Evolutionary conservation across 2,888 invertebrate species (phyloP).

Genomic region (Ochropleura leucogaster): DNA sequence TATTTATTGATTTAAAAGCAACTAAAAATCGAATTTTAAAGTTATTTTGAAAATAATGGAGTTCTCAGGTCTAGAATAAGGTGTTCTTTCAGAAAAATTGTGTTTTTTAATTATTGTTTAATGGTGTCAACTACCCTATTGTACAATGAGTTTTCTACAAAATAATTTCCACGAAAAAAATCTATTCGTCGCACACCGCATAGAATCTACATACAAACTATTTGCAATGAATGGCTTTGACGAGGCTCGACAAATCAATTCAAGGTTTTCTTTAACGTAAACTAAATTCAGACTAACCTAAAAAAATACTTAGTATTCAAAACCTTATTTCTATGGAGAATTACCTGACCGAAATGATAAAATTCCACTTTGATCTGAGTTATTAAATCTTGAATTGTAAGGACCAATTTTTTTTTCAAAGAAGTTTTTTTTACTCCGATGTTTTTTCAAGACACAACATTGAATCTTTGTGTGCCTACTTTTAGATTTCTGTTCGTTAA

Average conservation of each 20-base stretch:
- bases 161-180: neutral
- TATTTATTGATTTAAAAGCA: no score
- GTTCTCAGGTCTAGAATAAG: no score
- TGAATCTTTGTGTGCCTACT: neutral
- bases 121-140: no score
- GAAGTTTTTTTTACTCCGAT: neutral
- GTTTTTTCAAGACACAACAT: neutral
- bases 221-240: slow-evolving; percentile 6
- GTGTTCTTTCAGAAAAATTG: no score
- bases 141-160: no score
- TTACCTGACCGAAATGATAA: neutral
- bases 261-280: slow-evolving; percentile 7
- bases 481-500: neutral
- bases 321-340: slow-evolving; percentile 1
- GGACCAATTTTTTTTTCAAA: neutral
- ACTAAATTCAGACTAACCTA: slow-evolving; percentile 7
- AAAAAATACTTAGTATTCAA: slow-evolving; percentile 15
- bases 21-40: no score
- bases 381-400: slow-evolving; percentile 20
- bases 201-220: neutral
- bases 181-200: no score
- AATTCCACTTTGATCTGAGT: slow-evolving; percentile 25
- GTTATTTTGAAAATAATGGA: no score
- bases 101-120: no score
- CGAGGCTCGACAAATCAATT: slow-evolving; percentile 15